Evolutionary conservation across 2,113 vertebrate species (phyloP), one percentile per base, ranked within the genome.

Genomic region (Nettapus auritus): DNA sequence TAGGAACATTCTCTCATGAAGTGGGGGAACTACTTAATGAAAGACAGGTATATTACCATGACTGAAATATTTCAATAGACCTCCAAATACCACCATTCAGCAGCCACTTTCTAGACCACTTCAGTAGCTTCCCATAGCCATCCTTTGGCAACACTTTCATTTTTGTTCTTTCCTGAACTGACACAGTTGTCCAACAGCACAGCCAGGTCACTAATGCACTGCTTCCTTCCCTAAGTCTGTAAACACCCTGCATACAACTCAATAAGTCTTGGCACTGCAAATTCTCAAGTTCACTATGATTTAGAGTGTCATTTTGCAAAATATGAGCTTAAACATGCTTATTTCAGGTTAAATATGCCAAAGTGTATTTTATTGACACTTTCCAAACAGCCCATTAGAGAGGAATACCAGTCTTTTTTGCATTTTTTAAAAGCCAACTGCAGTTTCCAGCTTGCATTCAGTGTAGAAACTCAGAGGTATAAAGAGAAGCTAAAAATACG

Each of bases 381-480:
- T 77, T 96, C 77, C 70, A 83, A 96, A 97, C 56, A 97, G 95
- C 64, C 80, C 38, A 21, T 74, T 90, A 91, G 50, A 93, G 60
- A 91, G 63, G 79, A 94, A 38, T 66, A 46, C 74, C 69, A 94
- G 50, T 48, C 80, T 85, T 95, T 40, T 63, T 62, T 40, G 26
- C 48, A 25, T 52, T 55, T 28, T 29, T 40, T 56, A 31, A 57
- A 64, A 64, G 62, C 62, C 36, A 40, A 40, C 62, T 40, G 29
- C 36, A 64, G 38, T 40, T 97, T 74, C 57, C 92, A 98, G 77
- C 63, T 98, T 96, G 82, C 96, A 91, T 98, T 98, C 98, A 98
- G 98, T 98, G 98, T 98, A 97, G 97, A 97, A 98, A 98, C 97
- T 73, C 89, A 71, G 98, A 98, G 97, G 97, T 97, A 98, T 91